Evolutionary conservation across 2,797 vertebrate genomes (phyloP), one percentile per base, ranked within the genome.

Genomic region (Urophycis tenuis): DNA sequence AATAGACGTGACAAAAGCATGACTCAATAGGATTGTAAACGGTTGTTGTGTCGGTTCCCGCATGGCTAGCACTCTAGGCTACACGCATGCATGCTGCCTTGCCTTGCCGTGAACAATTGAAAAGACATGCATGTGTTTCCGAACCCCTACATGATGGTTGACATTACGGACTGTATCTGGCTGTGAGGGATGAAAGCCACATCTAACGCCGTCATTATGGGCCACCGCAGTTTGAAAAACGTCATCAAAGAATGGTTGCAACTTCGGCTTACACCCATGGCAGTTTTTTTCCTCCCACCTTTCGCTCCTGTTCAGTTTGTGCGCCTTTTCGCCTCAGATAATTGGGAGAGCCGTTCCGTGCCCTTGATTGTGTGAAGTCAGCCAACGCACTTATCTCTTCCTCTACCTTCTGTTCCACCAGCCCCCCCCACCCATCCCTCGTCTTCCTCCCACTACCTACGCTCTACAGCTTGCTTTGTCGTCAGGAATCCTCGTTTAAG

Each of bases 361-460:
- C 31, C 71, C 76, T 72, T 17, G 60, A 71, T 74, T 72, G 49
- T 81, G 71, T 81, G 74, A 86, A 82, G 84, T 85, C 82, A 86
- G 73, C 60, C 77, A 30, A 36, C n/a, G 39, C 25, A 53, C 78
- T 82, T 39, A 3, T 80, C 81, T 71, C 82, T 19, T 14, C 76
- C 74, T 75, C 76, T n/a, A 71, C 3, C 60, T 67, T 29, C 60
- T 33, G 69, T 22, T 30, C 36, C 30, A 12, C 15, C 39, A 39
- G 74, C 77, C 78, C 80, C 73, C 80, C 76, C 74, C n/a, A n/a
- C n/a, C n/a, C n/a, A n/a, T n/a, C n/a, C n/a, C n/a, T n/a, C n/a
- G n/a, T 73, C 74, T 82, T 78, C 85, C 76, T 85, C 83, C 71
- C 82, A 6, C 84, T 86, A 86, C 88, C 86, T 82, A 88, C 85